phyloP scores from a whole-genome alignment of 2,888 invertebrate genomes.

The Cephus spinipes region DNA sequence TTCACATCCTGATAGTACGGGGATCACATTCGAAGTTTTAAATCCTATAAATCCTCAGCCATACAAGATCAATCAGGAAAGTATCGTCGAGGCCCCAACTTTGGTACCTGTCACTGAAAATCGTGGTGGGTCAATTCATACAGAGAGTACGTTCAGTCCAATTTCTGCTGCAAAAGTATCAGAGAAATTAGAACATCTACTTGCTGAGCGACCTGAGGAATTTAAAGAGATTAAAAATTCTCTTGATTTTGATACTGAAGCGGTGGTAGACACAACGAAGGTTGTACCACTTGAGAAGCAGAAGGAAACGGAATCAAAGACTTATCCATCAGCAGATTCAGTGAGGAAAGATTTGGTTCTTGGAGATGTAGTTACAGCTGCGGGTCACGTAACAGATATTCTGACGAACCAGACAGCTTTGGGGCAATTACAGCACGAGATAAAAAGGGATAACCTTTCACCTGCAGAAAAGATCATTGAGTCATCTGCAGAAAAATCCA shows the following conservation, averaged over 20 bases:
- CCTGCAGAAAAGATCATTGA: not conserved
- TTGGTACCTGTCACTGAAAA: not conserved
- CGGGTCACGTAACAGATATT: not conserved
- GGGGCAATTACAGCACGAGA: not conserved
- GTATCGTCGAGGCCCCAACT: not conserved
- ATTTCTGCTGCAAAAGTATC: slow-evolving; percentile 55
- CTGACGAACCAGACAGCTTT: not conserved
- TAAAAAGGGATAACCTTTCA: not conserved
- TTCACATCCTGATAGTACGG: not conserved
- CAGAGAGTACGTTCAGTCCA: slow-evolving; percentile 40
- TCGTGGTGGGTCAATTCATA: slow-evolving; percentile 3
- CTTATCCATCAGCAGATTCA: not conserved
- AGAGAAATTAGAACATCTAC: slow-evolving; percentile 57
- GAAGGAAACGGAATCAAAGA: not conserved
- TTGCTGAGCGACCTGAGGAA: slow-evolving; percentile 50
- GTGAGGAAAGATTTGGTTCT: not conserved
- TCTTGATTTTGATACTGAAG: slow-evolving; percentile 28
- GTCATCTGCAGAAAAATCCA: not conserved
- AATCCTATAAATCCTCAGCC: not conserved
- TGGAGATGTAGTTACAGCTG: not conserved
- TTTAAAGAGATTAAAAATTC: slow-evolving; percentile 18
- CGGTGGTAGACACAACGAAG: slow-evolving; percentile 27
- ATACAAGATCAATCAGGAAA: not conserved
- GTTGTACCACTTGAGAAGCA: slow-evolving; percentile 8
- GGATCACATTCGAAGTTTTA: not conserved